A percentile compares a stretch with the other conserved stretches of the same genome.
phyloP scores from a whole-genome alignment of 2,888 invertebrate genomes.

The Sphecodes monilicornis region DNA sequence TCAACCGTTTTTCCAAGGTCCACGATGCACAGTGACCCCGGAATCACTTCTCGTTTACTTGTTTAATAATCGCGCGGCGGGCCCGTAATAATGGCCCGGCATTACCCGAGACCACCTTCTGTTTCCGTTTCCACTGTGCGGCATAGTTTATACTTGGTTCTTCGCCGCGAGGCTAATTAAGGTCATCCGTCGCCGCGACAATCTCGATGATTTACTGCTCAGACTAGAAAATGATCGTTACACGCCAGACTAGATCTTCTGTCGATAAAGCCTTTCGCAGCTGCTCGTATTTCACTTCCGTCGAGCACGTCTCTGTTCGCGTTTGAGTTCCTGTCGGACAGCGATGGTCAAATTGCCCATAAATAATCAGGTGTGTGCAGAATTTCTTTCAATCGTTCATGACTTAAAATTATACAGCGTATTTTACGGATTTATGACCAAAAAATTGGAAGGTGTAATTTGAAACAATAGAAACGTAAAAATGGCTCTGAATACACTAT shows the following conservation, averaged over 20 bases:
- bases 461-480: too few species aligned
- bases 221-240: slow-evolving; percentile 14
- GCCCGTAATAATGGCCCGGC: slow-evolving; percentile 12
- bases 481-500: too few species aligned
- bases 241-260: slow-evolving; percentile 40
- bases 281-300: neutral
- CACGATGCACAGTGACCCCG: neutral
- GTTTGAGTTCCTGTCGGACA: neutral
- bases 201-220: slow-evolving; percentile 62
- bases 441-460: too few species aligned
- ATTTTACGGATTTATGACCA: too few species aligned
- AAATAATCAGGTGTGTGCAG: neutral
- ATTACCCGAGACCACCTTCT: slow-evolving; percentile 45
- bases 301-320: neutral
- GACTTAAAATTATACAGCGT: too few species aligned
- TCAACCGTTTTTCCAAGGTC: neutral
- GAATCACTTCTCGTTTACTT: slow-evolving; percentile 24
- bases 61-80: slow-evolving; percentile 28
- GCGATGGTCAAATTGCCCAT: neutral
- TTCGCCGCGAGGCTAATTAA: slow-evolving; percentile 63
- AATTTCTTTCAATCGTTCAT: too few species aligned
- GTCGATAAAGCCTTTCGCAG: slow-evolving; percentile 34
- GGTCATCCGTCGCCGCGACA: slow-evolving; percentile 57
- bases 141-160: slow-evolving; percentile 48
- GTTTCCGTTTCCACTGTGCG: slow-evolving; percentile 52